Conservation (phyloP, 2,888 invertebrate species). For the Mimas tiliae region DNA sequence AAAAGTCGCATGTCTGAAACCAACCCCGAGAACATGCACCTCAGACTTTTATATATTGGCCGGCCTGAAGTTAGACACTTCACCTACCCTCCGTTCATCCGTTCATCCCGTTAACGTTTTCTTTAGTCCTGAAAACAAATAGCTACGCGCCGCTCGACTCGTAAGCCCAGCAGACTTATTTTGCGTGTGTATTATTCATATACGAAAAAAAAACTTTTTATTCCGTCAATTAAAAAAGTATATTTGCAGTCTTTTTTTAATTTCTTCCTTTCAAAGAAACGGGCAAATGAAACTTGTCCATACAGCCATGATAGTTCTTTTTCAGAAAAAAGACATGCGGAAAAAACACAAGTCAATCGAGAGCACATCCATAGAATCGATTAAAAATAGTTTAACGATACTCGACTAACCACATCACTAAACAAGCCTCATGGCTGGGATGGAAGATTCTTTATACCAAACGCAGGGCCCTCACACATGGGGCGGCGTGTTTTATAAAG, state of each 20-base stretch:
- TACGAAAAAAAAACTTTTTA: background rate
- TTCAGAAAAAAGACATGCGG: background rate
- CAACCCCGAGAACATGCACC: too few relatives aligned
- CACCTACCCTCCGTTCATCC: too few relatives aligned
- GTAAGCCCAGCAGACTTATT: too few relatives aligned
- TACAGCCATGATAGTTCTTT: slow-evolving; percentile 18
- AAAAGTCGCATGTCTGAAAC: too few relatives aligned
- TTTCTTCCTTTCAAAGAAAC: slow-evolving; percentile 12
- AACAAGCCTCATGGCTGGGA: slow-evolving; percentile 6
- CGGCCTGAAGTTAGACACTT: too few relatives aligned
- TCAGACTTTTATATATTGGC: too few relatives aligned
- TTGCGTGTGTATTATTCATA: too few relatives aligned
- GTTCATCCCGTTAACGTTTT: too few relatives aligned
- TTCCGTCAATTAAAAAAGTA: background rate
- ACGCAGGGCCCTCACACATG: slow-evolving; percentile 32
- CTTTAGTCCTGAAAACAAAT: too few relatives aligned
- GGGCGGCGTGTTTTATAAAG: slow-evolving; percentile 47
- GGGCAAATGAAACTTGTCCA: slow-evolving; percentile 16
- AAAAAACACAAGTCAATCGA: slow-evolving; percentile 20
- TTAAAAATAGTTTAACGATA: slow-evolving; percentile 23
- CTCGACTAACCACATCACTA: slow-evolving; percentile 10
- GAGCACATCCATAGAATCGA: slow-evolving; percentile 17
- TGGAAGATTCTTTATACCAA: slow-evolving; percentile 24
- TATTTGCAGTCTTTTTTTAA: slow-evolving; percentile 13
- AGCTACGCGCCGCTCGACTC: too few relatives aligned